phyloP scores from a whole-genome alignment of 2,888 invertebrate genomes.

The Rotaria magnacalcarata region DNA sequence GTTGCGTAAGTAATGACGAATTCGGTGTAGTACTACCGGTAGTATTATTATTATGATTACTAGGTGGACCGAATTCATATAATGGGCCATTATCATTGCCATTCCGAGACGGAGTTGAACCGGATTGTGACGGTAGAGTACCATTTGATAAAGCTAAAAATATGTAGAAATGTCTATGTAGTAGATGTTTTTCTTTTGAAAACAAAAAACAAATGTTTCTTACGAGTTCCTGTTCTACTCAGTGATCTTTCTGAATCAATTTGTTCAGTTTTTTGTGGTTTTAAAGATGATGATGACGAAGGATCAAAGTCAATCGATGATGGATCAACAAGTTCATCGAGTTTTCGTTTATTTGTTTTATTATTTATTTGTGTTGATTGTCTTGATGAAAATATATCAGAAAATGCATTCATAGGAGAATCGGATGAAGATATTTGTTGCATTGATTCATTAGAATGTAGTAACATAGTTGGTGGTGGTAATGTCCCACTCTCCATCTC shows the following conservation, averaged over 20 bases:
- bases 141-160: slow-evolving; percentile 3
- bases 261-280: slow-evolving; percentile 7
- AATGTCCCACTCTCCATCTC: slow-evolving; percentile 11
- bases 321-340: slow-evolving; percentile 25
- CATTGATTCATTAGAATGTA: neutral
- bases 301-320: neutral
- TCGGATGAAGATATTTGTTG: neutral
- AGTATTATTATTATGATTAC: slow-evolving; percentile 8
- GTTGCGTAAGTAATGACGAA: neutral
- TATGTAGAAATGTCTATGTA: too few species aligned
- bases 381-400: slow-evolving; percentile 6
- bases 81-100: neutral
- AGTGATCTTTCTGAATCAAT: neutral
- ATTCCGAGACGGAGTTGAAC: neutral
- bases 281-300: neutral
- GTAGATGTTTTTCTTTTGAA: neutral
- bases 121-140: neutral
- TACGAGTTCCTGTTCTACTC: slow-evolving; percentile 31
- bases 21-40: neutral
- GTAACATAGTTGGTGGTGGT: neutral
- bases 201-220: neutral
- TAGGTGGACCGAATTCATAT: neutral
- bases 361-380: neutral
- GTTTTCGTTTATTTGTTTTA: slow-evolving; percentile 31
- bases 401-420: neutral